Evolutionary conservation across 2,113 vertebrate species (phyloP), one percentile per base, ranked within the genome.

Genomic region (Pogona vitticeps): DNA sequence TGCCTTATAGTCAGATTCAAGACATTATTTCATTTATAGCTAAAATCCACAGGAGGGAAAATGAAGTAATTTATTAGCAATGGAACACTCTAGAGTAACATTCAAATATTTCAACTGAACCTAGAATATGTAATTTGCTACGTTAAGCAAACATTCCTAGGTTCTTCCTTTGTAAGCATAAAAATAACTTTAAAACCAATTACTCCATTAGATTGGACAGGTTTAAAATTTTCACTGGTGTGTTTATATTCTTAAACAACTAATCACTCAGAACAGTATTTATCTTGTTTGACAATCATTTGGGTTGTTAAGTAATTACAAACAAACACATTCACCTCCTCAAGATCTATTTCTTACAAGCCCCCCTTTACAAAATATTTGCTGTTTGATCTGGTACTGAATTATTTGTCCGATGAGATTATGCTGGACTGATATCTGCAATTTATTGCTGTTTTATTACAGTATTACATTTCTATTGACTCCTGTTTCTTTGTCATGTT

Each of bases 191-290:
- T 82, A 17, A 92, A 77, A 13, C 68, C 68, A 88, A 80, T 56
- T 70, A 72, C 81, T 94, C 52, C 26, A 82, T 52, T 82, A 87
- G 58, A 46, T 80, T 89, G 90, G 90, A 84, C n/a, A 90, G 88
- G 81, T 86, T 92, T 92, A 67, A 85, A 86, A 89, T 92, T 33
- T 26, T 52, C 36, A 59, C 70, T 68, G 84, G 83, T 87, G 77
- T 84, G 18, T 17, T 92, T 92, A 68, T 58, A 63, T 84, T 76
- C 87, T 88, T 42, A 20, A 76, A 82, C 83, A 92, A 91, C 61
- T 89, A 92, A 94, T 92, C 92, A 88, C 90, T 93, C 78, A 88
- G 46, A 76, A 56, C 84, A 91, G 92, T 85, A 90, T 80, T 70
- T 18, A 63, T 86, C 91, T 52, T 23, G 46, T 26, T 73, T 75